phyloP scores from a whole-genome alignment of 2,888 invertebrate genomes.

The Campaea margaritaria region DNA sequence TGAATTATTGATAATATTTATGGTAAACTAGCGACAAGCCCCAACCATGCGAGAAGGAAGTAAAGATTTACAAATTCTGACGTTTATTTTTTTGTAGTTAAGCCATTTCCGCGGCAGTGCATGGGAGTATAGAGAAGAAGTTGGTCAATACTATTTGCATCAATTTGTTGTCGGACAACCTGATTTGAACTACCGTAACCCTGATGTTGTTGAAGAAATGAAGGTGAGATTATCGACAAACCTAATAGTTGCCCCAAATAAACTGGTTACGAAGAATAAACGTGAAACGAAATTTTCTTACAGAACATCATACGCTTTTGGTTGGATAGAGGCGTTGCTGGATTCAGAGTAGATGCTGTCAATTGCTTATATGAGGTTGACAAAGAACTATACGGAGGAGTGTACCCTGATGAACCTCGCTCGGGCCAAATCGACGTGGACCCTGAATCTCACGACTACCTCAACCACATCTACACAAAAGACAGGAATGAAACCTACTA shows the following conservation, averaged over 20 bases:
- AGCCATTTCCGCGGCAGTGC: slow-evolving; percentile 88
- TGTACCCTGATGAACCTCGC: slow-evolving; percentile 84
- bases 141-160: slow-evolving; percentile 90
- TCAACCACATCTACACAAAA: slow-evolving; percentile 87
- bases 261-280: too few relatives aligned
- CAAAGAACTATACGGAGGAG: slow-evolving; percentile 72
- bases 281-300: not conserved
- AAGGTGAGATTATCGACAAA: slow-evolving; percentile 57
- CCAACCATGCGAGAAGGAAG: too few relatives aligned
- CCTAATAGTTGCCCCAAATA: too few relatives aligned
- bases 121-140: slow-evolving; percentile 88
- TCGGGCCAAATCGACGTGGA: slow-evolving; percentile 73
- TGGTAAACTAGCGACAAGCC: too few relatives aligned
- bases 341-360: slow-evolving; percentile 93
- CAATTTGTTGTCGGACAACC: slow-evolving; percentile 89
- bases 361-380: slow-evolving; percentile 87
- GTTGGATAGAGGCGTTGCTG: slow-evolving; percentile 93
- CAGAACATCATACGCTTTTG: slow-evolving; percentile 90
- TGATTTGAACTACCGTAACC: slow-evolving; percentile 90
- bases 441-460: slow-evolving; percentile 82
- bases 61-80: not conserved
- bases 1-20: not conserved
- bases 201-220: slow-evolving; percentile 86
- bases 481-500: slow-evolving; percentile 86
- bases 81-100: slow-evolving; percentile 49